phyloP scores from a whole-genome alignment of 1,140 invertebrate genomes.

The Drosophila sproati region DNA sequence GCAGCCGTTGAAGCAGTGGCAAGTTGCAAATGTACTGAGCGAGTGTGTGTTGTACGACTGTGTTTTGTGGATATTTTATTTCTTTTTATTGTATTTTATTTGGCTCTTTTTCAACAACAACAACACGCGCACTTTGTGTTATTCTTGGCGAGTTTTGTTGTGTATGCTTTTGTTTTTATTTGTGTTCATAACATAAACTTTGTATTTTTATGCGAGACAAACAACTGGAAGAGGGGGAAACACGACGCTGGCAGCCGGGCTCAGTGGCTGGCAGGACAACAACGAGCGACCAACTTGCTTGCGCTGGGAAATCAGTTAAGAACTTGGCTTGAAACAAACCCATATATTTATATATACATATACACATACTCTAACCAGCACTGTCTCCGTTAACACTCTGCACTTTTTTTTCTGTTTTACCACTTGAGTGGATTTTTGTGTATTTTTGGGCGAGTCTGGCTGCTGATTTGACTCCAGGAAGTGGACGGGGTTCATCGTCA shows the following conservation, averaged over 20 bases:
- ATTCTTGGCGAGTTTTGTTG: constrained; percentile 65
- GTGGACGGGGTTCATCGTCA: constrained; percentile 37
- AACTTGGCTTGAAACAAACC: constrained; percentile 55
- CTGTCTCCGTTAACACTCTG: constrained; percentile 67
- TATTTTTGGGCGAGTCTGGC: constrained; percentile 62
- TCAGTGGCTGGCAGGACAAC: constrained; percentile 15
- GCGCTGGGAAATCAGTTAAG: constrained; percentile 81
- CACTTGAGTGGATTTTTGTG: constrained; percentile 83
- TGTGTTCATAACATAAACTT: constrained; percentile 83
- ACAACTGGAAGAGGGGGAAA: constrained; percentile 16
- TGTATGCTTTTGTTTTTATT: constrained; percentile 78
- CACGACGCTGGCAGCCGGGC: background rate
- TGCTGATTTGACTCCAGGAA: constrained; percentile 60
- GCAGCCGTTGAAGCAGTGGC: constrained; percentile 59
- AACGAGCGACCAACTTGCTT: constrained; percentile 72
- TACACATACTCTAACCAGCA: constrained; percentile 46
- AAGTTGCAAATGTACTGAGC: constrained; percentile 74
- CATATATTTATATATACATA: constrained; percentile 1
- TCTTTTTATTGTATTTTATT: constrained; percentile 82
- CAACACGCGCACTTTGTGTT: constrained; percentile 66
- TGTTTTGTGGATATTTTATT: constrained; percentile 76
- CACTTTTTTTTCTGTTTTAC: constrained; percentile 66
- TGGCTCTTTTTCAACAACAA: constrained; percentile 48
- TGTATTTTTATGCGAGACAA: constrained; percentile 77
- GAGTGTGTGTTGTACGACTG: constrained; percentile 43